Evolutionary conservation across 2,797 vertebrate species (phyloP).

Genomic region (Sebastes miniatus): DNA sequence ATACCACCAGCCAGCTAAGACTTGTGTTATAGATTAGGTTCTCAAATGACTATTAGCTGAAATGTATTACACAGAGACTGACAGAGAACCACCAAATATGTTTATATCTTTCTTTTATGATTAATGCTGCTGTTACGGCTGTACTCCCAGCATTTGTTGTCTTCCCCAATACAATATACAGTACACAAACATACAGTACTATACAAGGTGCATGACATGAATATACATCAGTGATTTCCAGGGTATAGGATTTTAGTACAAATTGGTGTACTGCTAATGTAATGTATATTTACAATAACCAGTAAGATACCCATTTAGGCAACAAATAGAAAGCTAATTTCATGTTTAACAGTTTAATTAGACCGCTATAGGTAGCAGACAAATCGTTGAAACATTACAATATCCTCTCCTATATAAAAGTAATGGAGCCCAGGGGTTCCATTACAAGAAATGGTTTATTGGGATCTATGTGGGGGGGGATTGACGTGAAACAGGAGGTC

Average conservation of each 20-base stretch:
- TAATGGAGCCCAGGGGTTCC: too few species aligned
- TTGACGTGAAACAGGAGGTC: too few species aligned
- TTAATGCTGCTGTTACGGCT: conserved; percentile 9
- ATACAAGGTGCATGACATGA: not conserved
- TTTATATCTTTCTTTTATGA: not conserved
- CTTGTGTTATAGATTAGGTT: conserved; percentile 31
- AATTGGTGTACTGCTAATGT: not conserved
- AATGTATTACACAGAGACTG: conserved; percentile 21
- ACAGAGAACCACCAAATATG: conserved; percentile 13
- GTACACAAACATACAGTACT: not conserved
- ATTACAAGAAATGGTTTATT: too few species aligned
- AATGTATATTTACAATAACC: not conserved
- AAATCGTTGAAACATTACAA: not conserved
- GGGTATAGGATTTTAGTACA: not conserved
- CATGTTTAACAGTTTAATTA: not conserved
- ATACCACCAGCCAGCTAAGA: conserved; percentile 29
- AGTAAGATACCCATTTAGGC: not conserved
- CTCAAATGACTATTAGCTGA: conserved; percentile 42
- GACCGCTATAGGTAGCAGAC: not conserved
- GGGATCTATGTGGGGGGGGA: too few species aligned
- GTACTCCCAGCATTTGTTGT: not conserved
- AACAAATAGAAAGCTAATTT: not conserved
- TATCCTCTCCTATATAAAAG: not conserved
- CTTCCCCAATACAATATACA: not conserved
- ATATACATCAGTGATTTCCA: not conserved